phyloP scores from a whole-genome alignment of 2,113 vertebrate genomes.

The Dasyurus viverrinus region DNA sequence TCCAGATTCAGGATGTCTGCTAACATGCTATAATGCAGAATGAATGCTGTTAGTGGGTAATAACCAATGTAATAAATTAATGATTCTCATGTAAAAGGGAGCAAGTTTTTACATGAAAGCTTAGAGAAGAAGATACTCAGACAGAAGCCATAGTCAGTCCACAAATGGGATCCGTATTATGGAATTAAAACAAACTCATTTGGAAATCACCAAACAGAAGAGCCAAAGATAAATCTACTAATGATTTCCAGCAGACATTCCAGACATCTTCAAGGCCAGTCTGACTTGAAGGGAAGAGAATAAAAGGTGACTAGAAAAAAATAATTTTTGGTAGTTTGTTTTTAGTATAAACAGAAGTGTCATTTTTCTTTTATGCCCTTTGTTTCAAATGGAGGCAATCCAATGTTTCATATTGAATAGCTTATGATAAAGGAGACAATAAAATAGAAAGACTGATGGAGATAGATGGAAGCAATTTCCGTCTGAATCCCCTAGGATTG shows the following conservation, averaged over 20 bases:
- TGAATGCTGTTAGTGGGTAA: not conserved
- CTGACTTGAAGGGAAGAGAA: conserved; percentile 20
- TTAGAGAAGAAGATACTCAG: conserved; percentile 12
- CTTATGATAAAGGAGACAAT: not conserved
- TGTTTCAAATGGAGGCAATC: conserved; percentile 24
- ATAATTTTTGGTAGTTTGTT: not conserved
- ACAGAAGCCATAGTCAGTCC: conserved; percentile 6
- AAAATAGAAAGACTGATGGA: not conserved
- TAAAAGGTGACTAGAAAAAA: conserved; percentile 20
- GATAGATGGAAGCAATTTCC: not conserved
- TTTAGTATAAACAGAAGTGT: conserved; percentile 45
- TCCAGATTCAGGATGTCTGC: not conserved
- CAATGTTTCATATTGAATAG: not conserved
- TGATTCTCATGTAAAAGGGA: not conserved
- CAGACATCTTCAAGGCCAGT: not conserved
- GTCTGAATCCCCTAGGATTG: conserved; percentile 27
- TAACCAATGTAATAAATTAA: not conserved
- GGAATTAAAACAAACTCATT: not conserved
- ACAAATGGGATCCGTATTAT: conserved; percentile 12
- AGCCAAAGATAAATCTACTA: not conserved
- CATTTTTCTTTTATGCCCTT: conserved; percentile 30
- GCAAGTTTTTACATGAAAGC: conserved; percentile 17
- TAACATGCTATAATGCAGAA: not conserved
- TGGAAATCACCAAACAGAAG: not conserved
- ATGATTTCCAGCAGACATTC: not conserved